Evolutionary conservation across 2,888 invertebrate species (phyloP), one percentile per base, ranked within the genome.

Genomic region (Celastrina argiolus): DNA sequence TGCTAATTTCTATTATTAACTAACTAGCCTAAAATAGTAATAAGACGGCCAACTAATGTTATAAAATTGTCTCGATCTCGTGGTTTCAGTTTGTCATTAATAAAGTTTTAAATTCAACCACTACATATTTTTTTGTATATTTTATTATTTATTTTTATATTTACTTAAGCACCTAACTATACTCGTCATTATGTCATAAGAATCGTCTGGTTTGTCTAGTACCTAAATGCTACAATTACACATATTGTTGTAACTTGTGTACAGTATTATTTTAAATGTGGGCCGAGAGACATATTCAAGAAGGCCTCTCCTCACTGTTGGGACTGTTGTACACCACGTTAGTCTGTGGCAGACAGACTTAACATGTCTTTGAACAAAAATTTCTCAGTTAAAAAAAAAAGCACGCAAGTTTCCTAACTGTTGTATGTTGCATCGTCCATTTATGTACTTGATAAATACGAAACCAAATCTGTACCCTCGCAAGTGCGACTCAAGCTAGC

Each of bases 161-260:
- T 66, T 66, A 66, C 59, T 59, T 59, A 59, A 41, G 58, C 59
- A 66, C 42, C 58, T 58, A 59, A 66, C 42, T 66, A 66, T 66
- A 45, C 66, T 71, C 71, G 69, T 69, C 68, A 68, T 7, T 71
- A 66, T 42, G 69, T 72, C 72, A 72, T 72, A 72, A 72, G 71
- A 72, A 72, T 71, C 69, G 65, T 66, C 65, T 39, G 58, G 42
- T 59, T 42, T 59, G 28, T 31, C 26, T 59, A 41, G 28, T 66
- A 34, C 34, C 18, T 61, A 5, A 36, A 34, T 22, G 14, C 61
- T 5, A 16, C 31, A 36, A 61, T 36, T 61, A 26, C 61, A 34
- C 61, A 61, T 36, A 36, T 61, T 61, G 61, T 18, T 18, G 14
- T 36, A 61, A n/a, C n/a, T n/a, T n/a, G n/a, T n/a, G n/a, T 14